Base-by-base conservation (phyloP, 2,797 vertebrate genomes). In the Holocentrus rufus region DNA sequence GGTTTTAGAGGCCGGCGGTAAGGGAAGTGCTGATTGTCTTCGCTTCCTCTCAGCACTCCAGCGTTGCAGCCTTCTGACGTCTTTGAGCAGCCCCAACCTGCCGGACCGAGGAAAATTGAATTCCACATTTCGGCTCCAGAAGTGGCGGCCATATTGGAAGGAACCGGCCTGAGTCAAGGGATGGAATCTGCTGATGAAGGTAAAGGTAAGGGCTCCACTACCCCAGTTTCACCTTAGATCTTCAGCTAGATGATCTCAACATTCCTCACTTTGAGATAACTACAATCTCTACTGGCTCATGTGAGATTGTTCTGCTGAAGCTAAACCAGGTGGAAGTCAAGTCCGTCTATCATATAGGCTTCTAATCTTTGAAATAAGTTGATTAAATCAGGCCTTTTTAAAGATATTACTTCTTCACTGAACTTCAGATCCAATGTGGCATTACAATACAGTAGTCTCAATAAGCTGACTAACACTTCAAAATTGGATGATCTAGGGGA, bases 61-160 rank as follows among this genome's bases (percentile, higher is more conserved):
- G 94, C 92, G 7, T 87, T 99, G 76, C 95, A 95, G 85, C 96
- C 97, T 67, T 95, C 95, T 0, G 97, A 99, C 54, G 96, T 99
- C 44, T 99, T 99, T 74, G 98, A 99, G 76, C 96, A 97, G 88
- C 94, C 92, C 0, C 94, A 94, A 71, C 84, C 94, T 0, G 57
- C 95, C 25, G 94, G 94, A 11, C 94, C 90, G 52, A 98, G 92
- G 89, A 99, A 95, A 93, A 98, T 99, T 2, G 96, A 98, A 87
- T 97, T 99, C 89, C 95, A 97, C 89, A 97, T 99, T 89, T 94
- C 94, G 18, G 85, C 85, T 69, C 85, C 94, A 47, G 96, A 97
- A 30, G 93, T 92, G 50, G 88, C 93, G 1, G 74, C 88, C 65
- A 80, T 87, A 69, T 86, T 91, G 85, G 94, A 95, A 72, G 92